A percentile compares a stretch with the other conserved stretches of the same genome.
Evolutionary conservation across 2,113 vertebrate genomes (phyloP).

Genomic region (Hymenochirus boettgeri): DNA sequence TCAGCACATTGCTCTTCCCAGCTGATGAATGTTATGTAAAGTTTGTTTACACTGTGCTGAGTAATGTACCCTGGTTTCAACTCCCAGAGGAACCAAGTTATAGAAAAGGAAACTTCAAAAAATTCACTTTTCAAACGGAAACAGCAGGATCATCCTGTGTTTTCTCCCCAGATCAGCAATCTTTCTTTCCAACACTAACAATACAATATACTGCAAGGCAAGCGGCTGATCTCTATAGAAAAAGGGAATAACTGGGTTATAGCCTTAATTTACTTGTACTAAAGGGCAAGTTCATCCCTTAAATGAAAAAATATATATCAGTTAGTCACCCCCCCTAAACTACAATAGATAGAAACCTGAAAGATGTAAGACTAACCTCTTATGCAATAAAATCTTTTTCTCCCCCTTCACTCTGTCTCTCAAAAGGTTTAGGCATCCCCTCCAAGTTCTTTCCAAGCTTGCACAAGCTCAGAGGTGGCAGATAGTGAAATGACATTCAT

Average conservation of each 20-base stretch:
- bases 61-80: slow-evolving; percentile 51
- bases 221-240: background rate
- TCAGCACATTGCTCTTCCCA: slow-evolving; percentile 49
- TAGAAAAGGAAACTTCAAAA: slow-evolving; percentile 51
- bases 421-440: too few relatives aligned
- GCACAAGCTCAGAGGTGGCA: too few relatives aligned
- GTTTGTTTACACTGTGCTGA: slow-evolving; percentile 45
- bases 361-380: too few relatives aligned
- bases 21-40: slow-evolving; percentile 46
- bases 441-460: too few relatives aligned
- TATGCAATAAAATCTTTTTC: too few relatives aligned
- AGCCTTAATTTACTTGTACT: too few relatives aligned
- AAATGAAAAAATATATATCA: too few relatives aligned
- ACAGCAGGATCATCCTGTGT: slow-evolving; percentile 62
- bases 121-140: slow-evolving; percentile 58
- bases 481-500: too few relatives aligned
- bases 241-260: background rate
- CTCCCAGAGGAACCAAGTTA: slow-evolving; percentile 46
- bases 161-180: slow-evolving; percentile 64
- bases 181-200: slow-evolving; percentile 64
- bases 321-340: too few relatives aligned
- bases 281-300: too few relatives aligned
- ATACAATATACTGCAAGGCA: slow-evolving; percentile 17
- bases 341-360: too few relatives aligned
- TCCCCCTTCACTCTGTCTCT: too few relatives aligned